Evolutionary conservation across 1,140 invertebrate species (phyloP).

Genomic region (Megalopta genalis): DNA sequence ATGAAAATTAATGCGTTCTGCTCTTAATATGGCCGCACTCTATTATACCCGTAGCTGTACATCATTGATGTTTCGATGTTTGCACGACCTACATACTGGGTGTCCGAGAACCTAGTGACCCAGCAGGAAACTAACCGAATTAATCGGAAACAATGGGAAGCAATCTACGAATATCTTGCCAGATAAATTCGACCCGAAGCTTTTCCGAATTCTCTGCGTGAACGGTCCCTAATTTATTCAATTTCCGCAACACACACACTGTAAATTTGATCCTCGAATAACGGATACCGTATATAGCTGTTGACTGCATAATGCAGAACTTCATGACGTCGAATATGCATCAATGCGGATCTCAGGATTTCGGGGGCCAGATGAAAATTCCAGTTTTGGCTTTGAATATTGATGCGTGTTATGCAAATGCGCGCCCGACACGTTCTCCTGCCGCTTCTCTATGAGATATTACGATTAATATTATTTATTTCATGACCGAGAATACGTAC

Average conservation of each 20-base stretch:
- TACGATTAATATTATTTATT: not conserved
- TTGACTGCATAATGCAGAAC: not conserved
- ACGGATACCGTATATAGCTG: not conserved
- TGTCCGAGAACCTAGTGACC: not conserved
- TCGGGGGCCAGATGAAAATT: not conserved
- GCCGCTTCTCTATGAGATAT: slow-evolving; percentile 24
- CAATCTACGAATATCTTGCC: no score
- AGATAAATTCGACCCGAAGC: no score
- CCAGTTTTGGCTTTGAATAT: slow-evolving; percentile 16
- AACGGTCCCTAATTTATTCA: no score
- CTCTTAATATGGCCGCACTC: slow-evolving; percentile 7
- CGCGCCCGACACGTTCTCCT: not conserved
- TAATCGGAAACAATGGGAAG: no score
- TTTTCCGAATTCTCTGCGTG: no score
- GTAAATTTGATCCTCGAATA: not conserved
- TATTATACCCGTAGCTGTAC: not conserved
- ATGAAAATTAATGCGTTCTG: slow-evolving; percentile 42
- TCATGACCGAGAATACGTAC: no score
- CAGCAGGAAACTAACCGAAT: no score
- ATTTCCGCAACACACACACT: not conserved
- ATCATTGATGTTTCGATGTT: slow-evolving; percentile 22
- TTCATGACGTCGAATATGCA: not conserved
- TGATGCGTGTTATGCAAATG: slow-evolving; percentile 20
- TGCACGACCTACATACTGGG: not conserved
- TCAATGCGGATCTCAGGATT: slow-evolving; percentile 1